Evolutionary conservation across 2,113 vertebrate genomes (phyloP), one percentile per base, ranked within the genome.

Genomic region (Saimiri boliviensis): DNA sequence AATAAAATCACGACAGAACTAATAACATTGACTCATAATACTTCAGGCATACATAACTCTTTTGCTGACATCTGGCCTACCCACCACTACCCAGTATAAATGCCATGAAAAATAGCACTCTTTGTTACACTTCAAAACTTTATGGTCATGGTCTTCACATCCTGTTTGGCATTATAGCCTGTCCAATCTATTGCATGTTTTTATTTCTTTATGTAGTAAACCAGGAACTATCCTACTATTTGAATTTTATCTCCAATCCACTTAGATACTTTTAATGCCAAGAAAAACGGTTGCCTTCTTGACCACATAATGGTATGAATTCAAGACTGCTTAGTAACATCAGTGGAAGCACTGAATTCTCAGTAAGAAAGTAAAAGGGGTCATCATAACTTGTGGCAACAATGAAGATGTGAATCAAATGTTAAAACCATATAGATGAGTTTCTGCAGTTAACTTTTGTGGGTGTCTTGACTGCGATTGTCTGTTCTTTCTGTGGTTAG

Each of bases 401-500:
- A 66, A 19, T 21, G 49, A 91, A 85, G 68, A 60, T 17, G n/a
- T 8, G 54, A 93, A 86, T 80, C 58, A 54, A 37, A 54, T 79
- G 42, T 77, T 88, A 74, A 91, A 85, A 81, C 27, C 40, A 81
- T 47, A 2, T 37, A 87, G 63, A n/a, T 87, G 54, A 88, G 87
- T 86, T 80, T 94, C 63, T 88, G 7, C 49, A 80, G 54, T 88
- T 93, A 76, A 58, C 16, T 71, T 87, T 49, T 91, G 66, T 96
- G 91, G 74, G 74, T 94, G 21, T 95, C 63, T 96, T 96, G 32
- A 80, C 45, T 42, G n/a, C 21, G 80, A 97, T 81, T 95, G 77
- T 92, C 71, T 80, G 82, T 90, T 95, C 71, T 95, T 95, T 90
- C 85, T 47, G 60, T 97, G 96, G 97, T 95, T 94, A 92, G 82